Evolutionary conservation across 2,797 vertebrate genomes (phyloP).

Genomic region (Somateria mollissima): DNA sequence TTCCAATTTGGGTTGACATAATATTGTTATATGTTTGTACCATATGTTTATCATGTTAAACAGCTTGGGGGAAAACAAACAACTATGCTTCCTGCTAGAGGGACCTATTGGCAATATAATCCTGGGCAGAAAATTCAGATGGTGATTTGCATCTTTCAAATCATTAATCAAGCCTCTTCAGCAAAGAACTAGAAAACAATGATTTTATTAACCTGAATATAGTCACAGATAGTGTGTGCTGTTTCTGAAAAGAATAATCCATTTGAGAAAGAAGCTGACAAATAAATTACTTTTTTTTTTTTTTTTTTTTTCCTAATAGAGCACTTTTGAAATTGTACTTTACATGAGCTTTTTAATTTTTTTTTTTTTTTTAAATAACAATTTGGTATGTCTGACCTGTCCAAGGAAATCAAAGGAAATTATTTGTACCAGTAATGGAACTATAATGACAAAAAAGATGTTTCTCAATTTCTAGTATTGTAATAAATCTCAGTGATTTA

Average conservation of each 20-base stretch:
- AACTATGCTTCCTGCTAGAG: slow-evolving; percentile 5
- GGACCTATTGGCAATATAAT: slow-evolving; percentile 21
- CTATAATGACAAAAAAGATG: neutral
- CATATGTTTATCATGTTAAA: slow-evolving; percentile 59
- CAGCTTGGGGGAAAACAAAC: slow-evolving; percentile 50
- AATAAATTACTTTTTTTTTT: neutral
- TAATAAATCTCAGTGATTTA: neutral
- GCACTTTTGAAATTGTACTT: neutral
- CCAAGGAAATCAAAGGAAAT: neutral
- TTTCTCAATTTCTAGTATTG: neutral
- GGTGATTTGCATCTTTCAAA: neutral
- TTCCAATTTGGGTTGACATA: slow-evolving; percentile 47
- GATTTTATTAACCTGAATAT: neutral
- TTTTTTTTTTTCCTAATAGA: neutral
- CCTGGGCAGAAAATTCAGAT: slow-evolving; percentile 34
- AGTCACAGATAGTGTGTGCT: neutral
- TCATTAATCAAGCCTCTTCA: neutral
- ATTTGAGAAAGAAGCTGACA: neutral
- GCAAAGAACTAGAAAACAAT: neutral
- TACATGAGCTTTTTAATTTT: neutral
- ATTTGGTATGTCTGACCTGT: neutral
- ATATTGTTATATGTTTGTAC: slow-evolving; percentile 43
- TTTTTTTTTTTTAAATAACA: no score
- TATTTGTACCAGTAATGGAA: neutral
- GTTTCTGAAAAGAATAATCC: neutral